These are phyloP conservation scores for Agriopis aurantiaria DNA, from an alignment of 2,888 invertebrate genomes.

Conservation along the genomic window DNA sequence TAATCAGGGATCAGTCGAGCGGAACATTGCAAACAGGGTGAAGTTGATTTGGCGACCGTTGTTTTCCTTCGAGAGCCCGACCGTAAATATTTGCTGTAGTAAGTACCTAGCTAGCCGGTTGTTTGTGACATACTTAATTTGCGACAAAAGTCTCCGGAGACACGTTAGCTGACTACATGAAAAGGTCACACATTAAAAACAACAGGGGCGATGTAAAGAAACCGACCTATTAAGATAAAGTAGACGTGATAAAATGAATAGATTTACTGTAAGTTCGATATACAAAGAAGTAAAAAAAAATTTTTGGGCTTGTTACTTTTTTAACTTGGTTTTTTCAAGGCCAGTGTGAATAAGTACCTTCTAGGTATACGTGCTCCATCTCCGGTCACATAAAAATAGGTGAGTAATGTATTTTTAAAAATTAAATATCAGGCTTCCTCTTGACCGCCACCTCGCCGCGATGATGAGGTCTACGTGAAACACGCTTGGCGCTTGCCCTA, in stretches of 20 bases:
- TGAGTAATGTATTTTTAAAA: too few relatives aligned
- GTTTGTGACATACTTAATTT: constrained; percentile 33
- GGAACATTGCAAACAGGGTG: constrained; percentile 44
- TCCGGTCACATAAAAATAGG: too few relatives aligned
- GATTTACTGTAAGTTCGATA: neutral
- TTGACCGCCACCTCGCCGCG: too few relatives aligned
- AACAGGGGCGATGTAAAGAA: constrained; percentile 20
- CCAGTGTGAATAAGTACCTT: too few relatives aligned
- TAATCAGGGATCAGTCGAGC: constrained; percentile 40
- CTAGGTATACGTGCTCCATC: too few relatives aligned
- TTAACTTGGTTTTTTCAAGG: neutral
- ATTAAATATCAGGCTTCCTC: too few relatives aligned
- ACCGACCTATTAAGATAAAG: constrained; percentile 28
- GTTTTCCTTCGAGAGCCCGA: constrained; percentile 39
- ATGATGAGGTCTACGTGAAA: too few relatives aligned
- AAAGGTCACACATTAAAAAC: constrained; percentile 31
- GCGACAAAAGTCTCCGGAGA: constrained; percentile 28
- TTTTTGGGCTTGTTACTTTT: too few relatives aligned
- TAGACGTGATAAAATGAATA: constrained; percentile 6
- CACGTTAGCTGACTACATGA: constrained; percentile 28
- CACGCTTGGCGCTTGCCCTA: too few relatives aligned
- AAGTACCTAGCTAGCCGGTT: constrained; percentile 27
- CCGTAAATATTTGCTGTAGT: constrained; percentile 39
- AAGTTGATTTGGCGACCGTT: constrained; percentile 45
- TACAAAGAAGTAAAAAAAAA: too few relatives aligned